Conservation (phyloP, 2,113 vertebrate species). For the Lophochroa leadbeateri region DNA sequence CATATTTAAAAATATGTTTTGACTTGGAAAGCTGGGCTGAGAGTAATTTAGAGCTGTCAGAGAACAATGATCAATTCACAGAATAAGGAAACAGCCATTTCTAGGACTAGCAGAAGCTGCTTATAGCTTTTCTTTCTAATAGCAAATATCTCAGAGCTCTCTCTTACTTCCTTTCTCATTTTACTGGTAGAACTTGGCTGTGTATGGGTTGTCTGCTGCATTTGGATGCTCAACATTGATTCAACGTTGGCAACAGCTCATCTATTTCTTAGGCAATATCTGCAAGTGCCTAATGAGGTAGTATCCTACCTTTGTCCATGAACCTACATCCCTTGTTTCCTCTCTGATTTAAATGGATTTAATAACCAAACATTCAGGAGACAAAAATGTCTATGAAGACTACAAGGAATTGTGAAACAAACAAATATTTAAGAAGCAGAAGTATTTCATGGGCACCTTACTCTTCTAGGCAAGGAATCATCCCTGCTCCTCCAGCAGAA, state of each 20-base stretch:
- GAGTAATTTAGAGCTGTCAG: background rate
- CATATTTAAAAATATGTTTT: background rate
- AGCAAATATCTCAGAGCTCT: background rate
- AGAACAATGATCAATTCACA: background rate
- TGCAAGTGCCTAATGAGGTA: background rate
- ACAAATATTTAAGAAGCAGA: background rate
- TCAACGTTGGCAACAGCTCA: background rate
- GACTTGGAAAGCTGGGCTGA: background rate
- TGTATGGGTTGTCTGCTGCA: background rate
- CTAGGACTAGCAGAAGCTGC: background rate
- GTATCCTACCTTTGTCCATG: background rate
- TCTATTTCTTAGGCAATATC: background rate
- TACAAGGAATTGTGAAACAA: background rate
- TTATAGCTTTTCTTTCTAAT: background rate
- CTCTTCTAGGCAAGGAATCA: background rate
- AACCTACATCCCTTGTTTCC: background rate
- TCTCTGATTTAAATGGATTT: background rate
- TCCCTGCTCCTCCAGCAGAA: background rate
- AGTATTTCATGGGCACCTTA: background rate
- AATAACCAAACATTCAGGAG: background rate
- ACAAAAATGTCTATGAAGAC: background rate
- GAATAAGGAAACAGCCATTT: background rate
- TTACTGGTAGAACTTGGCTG: background rate
- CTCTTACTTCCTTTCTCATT: background rate
- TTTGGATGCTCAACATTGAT: background rate